Evolutionary conservation across 2,113 vertebrate species (phyloP).

Genomic region (Cygnus buccinator): DNA sequence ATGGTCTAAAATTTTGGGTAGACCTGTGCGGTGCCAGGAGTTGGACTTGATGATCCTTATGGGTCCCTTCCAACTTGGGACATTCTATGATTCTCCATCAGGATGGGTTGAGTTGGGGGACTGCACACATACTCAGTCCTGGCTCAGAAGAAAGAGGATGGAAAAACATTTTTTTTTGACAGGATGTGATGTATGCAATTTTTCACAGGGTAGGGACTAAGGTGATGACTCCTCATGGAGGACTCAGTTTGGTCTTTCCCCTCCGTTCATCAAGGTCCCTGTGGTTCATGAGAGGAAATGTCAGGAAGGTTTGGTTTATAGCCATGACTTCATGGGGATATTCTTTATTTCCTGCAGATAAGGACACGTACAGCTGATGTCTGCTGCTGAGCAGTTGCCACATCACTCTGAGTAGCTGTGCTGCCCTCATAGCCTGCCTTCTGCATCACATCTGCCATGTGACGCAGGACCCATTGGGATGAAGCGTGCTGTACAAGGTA

Average conservation of each 20-base stretch:
- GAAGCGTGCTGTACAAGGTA: accelerated
- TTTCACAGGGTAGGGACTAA: background rate
- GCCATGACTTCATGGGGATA: background rate
- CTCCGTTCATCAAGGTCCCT: background rate
- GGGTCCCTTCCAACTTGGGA: no score
- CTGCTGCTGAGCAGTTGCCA: background rate
- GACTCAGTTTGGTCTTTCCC: background rate
- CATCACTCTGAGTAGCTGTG: background rate
- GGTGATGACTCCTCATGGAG: background rate
- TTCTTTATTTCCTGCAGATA: background rate
- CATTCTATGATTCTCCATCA: no score
- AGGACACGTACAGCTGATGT: accelerated
- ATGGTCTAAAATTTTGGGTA: no score
- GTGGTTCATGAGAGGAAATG: background rate
- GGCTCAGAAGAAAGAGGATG: background rate
- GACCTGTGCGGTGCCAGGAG: no score
- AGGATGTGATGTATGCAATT: background rate
- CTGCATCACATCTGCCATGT: background rate
- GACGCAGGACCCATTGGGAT: accelerated
- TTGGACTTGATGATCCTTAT: no score
- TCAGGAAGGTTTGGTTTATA: background rate
- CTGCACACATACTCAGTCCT: constrained; percentile 29
- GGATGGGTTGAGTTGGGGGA: constrained; percentile 42
- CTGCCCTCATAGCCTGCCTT: background rate
- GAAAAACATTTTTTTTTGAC: background rate